phyloP scores from a whole-genome alignment of 2,888 invertebrate species.

The Luffia ferchaultella region DNA sequence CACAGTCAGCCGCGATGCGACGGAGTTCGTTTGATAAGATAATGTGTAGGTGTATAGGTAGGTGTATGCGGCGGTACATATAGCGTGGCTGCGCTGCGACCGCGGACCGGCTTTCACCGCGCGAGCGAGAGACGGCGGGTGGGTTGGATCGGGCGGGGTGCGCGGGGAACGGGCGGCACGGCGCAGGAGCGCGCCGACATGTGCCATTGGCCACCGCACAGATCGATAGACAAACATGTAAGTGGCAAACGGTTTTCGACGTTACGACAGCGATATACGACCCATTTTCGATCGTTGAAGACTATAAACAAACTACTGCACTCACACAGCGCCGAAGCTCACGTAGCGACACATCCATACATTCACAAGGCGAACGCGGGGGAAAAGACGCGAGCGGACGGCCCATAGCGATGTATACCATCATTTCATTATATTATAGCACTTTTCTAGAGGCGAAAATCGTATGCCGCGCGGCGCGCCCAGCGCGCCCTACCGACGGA shows the following conservation, averaged over 20 bases:
- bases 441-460: conserved; percentile 63
- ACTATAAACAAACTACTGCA: conserved; percentile 70
- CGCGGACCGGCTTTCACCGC: conserved; percentile 54
- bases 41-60: conserved; percentile 22
- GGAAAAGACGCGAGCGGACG: conserved; percentile 53
- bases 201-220: conserved; percentile 69
- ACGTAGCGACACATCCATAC: conserved; percentile 48
- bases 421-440: conserved; percentile 37
- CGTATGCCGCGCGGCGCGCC: conserved; percentile 48
- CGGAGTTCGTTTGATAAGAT: conserved; percentile 46
- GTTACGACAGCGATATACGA: conserved; percentile 39
- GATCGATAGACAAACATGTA: conserved; percentile 71
- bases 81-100: conserved; percentile 18
- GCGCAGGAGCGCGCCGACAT: conserved; percentile 64
- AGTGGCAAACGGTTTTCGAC: conserved; percentile 18
- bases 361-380: conserved; percentile 22
- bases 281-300: conserved; percentile 37
- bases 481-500: conserved; percentile 53
- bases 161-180: conserved; percentile 45
- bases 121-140: conserved; percentile 25
- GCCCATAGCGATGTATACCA: conserved; percentile 48
- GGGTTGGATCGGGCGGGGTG: conserved; percentile 56
- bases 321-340: conserved; percentile 44
- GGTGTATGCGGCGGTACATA: conserved; percentile 23
- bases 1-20: too few relatives aligned